Base-by-base conservation (phyloP, 2,797 vertebrate genomes). In the Sebastes itinus region DNA sequence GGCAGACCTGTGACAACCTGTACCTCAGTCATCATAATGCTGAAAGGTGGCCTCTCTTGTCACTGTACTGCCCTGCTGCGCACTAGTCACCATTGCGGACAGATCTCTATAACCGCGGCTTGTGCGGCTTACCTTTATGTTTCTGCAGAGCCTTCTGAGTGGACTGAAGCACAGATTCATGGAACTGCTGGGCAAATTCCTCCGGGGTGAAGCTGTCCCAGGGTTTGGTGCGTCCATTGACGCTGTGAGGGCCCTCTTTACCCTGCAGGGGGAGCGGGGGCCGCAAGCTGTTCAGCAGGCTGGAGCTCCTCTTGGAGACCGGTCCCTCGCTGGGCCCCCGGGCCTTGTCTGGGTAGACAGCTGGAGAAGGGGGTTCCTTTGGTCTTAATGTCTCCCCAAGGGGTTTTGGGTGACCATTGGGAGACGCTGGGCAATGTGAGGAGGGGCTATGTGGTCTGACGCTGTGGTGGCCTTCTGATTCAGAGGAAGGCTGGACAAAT, bases 101-200 rank as follows among this genome's bases (percentile, higher is more conserved):
- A 67, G 20, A 27, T 16, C 12, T 56, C n/a, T 20, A 9, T 20
- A 13, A 2, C 18, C 1, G 1, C 4, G 2, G 1, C 49, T 33
- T 46, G 30, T 70, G 52, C 2, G 1, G 1, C 67, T 71, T 90
- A 98, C 98, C 98, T 98, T 99, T 99, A 91, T 98, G 97, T 94
- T 99, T 99, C 95, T 99, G 98, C 92, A 99, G 89, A 4, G 98
- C 97, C 89, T 98, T 99, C 95, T 99, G 98, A 0, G 98, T 99
- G 80, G 98, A 99, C 96, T 99, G 99, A 86, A 99, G 95, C 87
- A 99, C 99, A 0, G 99, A 99, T 87, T 99, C 98, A 0, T 99
- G 99, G 94, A 99, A 99, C 94, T 99, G 98, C 83, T 99, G 99
- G 33, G 99, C 98, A 4, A 99, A 99, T 87, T 99, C 98, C 89